phyloP scores from a whole-genome alignment of 2,797 vertebrate species.

The Catharus ustulatus region DNA sequence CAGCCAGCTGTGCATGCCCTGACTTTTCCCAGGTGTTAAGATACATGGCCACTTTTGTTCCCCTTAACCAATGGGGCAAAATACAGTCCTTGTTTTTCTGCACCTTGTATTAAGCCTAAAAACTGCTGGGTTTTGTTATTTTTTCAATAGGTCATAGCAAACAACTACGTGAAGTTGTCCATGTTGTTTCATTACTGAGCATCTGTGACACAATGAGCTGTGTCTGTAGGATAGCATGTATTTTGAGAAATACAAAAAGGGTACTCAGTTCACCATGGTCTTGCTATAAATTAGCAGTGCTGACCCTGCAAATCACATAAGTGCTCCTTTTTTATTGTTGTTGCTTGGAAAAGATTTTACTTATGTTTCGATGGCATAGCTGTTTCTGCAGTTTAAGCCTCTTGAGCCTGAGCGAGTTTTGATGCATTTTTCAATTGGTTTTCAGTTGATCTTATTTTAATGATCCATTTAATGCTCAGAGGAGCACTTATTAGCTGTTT shows the following conservation, averaged over 20 bases:
- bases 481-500: not conserved
- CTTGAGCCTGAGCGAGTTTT: not conserved
- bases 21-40: slow-evolving; percentile 82
- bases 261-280: not conserved
- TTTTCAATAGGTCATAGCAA: not conserved
- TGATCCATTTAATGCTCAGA: not conserved
- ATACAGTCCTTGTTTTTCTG: slow-evolving; percentile 54
- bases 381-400: not conserved
- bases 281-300: not conserved
- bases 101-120: slow-evolving; percentile 36
- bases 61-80: slow-evolving; percentile 65
- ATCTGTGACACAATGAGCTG: not conserved
- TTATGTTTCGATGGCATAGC: not conserved
- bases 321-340: not conserved
- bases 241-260: not conserved
- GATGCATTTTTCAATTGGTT: not conserved
- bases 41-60: slow-evolving; percentile 76
- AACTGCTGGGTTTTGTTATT: not conserved
- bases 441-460: not conserved
- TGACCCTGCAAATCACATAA: not conserved
- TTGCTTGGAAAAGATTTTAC: not conserved
- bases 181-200: not conserved
- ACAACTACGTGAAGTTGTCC: not conserved
- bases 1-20: slow-evolving; percentile 78
- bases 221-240: not conserved